A percentile compares a stretch with the other conserved stretches of the same genome.
phyloP scores from a whole-genome alignment of 2,888 invertebrate species.

The Helleia helle region DNA sequence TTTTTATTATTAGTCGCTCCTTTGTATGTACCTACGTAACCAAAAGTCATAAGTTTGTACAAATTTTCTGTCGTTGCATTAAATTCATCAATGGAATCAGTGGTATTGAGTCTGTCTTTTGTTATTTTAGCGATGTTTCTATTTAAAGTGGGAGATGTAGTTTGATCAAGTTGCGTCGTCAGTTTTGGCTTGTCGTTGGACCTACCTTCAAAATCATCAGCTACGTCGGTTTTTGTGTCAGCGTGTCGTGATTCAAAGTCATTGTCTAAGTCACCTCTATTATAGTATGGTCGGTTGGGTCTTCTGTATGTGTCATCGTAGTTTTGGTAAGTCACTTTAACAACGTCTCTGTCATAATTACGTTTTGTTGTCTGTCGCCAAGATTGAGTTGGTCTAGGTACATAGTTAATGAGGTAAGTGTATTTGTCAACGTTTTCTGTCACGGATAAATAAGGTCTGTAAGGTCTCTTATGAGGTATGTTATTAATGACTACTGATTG shows the following conservation, averaged over 20 bases:
- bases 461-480: constrained; percentile 50
- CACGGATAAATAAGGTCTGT: constrained; percentile 56
- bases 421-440: constrained; percentile 66
- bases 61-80: constrained; percentile 48
- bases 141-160: constrained; percentile 22
- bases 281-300: constrained; percentile 53
- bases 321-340: constrained; percentile 64
- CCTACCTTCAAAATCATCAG: constrained; percentile 47
- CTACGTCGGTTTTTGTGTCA: constrained; percentile 35
- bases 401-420: constrained; percentile 67
- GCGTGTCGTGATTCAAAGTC: constrained; percentile 37
- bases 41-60: constrained; percentile 63
- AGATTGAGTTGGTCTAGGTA: constrained; percentile 64
- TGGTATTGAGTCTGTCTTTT: constrained; percentile 11
- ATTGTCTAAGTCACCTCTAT: constrained; percentile 35
- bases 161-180: constrained; percentile 23
- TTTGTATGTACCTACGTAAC: constrained; percentile 63
- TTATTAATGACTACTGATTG: constrained; percentile 60
- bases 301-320: constrained; percentile 61
- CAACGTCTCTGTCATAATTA: constrained; percentile 49
- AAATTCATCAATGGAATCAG: constrained; percentile 18
- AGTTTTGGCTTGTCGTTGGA: constrained; percentile 38
- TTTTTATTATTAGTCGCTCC: constrained; percentile 27
- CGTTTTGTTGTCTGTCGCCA: constrained; percentile 56
- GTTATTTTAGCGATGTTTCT: constrained; percentile 21